phyloP scores from a whole-genome alignment of 1,140 invertebrate species.

The Papilio glaucus region DNA sequence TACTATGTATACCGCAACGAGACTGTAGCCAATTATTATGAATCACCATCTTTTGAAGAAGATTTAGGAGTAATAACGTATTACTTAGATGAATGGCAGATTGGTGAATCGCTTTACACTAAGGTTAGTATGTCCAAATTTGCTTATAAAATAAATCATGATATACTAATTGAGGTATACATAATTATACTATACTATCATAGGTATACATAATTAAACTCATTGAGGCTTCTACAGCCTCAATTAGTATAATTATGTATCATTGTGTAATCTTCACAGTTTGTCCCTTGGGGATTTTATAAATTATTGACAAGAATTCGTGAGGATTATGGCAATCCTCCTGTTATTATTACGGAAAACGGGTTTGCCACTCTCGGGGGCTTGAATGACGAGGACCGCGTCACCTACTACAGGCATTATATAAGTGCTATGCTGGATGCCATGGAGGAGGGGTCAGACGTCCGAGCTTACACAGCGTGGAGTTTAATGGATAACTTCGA shows the following conservation, averaged over 20 bases:
- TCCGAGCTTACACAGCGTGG: conserved; percentile 77
- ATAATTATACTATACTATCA: too few relatives aligned
- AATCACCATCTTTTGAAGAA: conserved; percentile 42
- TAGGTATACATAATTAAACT: too few relatives aligned
- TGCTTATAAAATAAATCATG: too few relatives aligned
- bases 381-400: conserved; percentile 55
- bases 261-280: conserved; percentile 49
- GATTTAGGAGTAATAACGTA: conserved; percentile 41
- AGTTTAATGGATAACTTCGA: conserved; percentile 71
- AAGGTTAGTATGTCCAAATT: conserved; percentile 34
- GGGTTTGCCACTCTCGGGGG: conserved; percentile 68
- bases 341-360: conserved; percentile 61
- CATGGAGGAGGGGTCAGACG: conserved; percentile 86
- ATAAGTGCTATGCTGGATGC: conserved; percentile 48
- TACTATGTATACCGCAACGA: conserved; percentile 57
- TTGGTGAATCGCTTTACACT: conserved; percentile 40
- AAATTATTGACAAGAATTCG: conserved; percentile 57
- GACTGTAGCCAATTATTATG: conserved; percentile 50
- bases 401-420: conserved; percentile 79
- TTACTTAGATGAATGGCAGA: conserved; percentile 43
- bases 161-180: too few relatives aligned
- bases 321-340: conserved; percentile 59
- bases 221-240: too few relatives aligned
- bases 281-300: conserved; percentile 56
- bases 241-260: too few relatives aligned